Base-by-base conservation (phyloP, 2,888 invertebrate genomes). In the Sesamia inferens region DNA sequence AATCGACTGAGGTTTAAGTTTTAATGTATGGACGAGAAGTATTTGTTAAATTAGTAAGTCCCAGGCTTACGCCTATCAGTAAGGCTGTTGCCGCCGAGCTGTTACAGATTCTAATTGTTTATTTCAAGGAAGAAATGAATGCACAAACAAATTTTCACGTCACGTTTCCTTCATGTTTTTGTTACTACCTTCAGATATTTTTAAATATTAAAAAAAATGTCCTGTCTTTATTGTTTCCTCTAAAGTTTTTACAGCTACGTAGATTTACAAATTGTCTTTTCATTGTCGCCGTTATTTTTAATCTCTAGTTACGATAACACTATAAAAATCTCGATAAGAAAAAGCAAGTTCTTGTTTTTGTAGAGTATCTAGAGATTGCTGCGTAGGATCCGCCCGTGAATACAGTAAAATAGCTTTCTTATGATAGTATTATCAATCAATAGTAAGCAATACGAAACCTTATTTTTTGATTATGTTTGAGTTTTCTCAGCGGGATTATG, bases 401-500 rank as follows among this genome's bases (percentile, higher is more conserved):
- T 19, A 61, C 44, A 55, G 67, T 77, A 67, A 65, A 79, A 69
- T 68, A 59, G 57, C 54, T 58, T 57, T 61, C 62, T 71, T 58
- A 42, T 76, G 68, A 67, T 58, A 68, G 68, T 57, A 67, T 74
- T 57, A 82, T 80, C 62, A 77, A 82, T 80, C 62, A 77, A 71
- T 76, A 65, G 47, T 65, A 61, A 55, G 64, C 71, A 82, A 79
- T 76, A 76, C 72, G 72, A 76, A 78, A 82, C 61, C 70, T 79
- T 68, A 82, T 86, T 86, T 78, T 75, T 79, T 67, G 71, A 81
- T 73, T 82, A 79, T 79, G 82, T 81, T 86, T 78, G 79, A 87
- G 90, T 91, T 90, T 88, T 88, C 90, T 90, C 84, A 72, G 88
- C 87, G 92, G 86, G 86, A 87, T 87, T 85, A 78, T 81, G 83